Evolutionary conservation across 2,797 vertebrate species (phyloP).

Genomic region (Loris lydekkerianus): DNA sequence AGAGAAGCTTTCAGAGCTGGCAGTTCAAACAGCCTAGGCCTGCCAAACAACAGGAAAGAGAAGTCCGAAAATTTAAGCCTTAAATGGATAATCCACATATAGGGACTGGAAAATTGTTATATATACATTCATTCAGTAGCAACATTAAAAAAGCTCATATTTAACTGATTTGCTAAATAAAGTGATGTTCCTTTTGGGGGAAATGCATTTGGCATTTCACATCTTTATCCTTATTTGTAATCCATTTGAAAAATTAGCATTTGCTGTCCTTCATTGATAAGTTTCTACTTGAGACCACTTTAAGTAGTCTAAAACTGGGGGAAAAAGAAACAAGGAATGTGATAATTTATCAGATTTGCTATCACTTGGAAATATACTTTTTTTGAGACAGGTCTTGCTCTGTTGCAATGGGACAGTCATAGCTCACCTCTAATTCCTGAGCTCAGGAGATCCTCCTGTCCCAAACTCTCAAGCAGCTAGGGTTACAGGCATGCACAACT

Average conservation of each 20-base stretch:
- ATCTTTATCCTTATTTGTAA: constrained; percentile 54
- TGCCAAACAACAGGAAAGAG: background rate
- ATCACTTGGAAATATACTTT: background rate
- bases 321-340: background rate
- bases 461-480: background rate
- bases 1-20: background rate
- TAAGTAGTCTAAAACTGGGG: background rate
- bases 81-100: background rate
- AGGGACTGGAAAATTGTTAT: background rate
- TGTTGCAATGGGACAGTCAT: background rate
- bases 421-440: background rate
- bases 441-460: background rate
- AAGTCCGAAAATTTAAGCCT: constrained; percentile 46
- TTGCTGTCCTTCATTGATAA: constrained; percentile 57
- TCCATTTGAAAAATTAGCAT: constrained; percentile 51
- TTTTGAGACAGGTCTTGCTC: background rate
- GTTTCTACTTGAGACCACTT: constrained; percentile 32
- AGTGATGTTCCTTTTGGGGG: background rate
- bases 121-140: background rate
- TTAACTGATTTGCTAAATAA: background rate
- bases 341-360: background rate
- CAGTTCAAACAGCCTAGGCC: too few relatives aligned
- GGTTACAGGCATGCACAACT: background rate
- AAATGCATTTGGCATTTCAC: constrained; percentile 43
- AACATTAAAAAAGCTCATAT: background rate